Evolutionary conservation across 1,140 invertebrate genomes (phyloP), one percentile per base, ranked within the genome.

Genomic region (Luehdorfia chinensis): DNA sequence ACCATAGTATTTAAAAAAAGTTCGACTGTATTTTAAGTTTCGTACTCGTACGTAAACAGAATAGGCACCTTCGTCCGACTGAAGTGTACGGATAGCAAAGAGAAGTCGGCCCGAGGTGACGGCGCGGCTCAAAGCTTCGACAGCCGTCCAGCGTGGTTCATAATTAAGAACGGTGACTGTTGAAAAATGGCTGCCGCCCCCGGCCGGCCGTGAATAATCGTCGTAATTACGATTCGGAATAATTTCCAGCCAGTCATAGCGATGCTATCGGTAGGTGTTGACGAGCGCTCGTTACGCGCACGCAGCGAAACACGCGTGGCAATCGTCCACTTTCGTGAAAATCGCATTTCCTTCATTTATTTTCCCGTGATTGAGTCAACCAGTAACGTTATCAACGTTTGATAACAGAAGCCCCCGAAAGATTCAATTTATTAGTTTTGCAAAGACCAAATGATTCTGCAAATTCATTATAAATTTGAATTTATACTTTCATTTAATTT

Each of bases 141-240:
- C 81, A 83, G 77, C 51, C 79, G 76, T 84, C 81, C 79, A 78
- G 56, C 71, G 63, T 66, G 71, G 73, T 68, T 83, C 79, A 84
- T 86, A 86, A 84, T 86, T 86, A 86, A 86, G 81, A 86, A 86
- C 76, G 75, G 83, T 86, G 83, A 86, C 83, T 86, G 83, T 86
- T 86, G 81, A 86, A 86, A 86, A 86, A 86, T 84, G 79, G 76
- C 77, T 58, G 79, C 83, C 77, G 79, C 79, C 83, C 83, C 77
- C 78, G 83, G 81, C 79, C 77, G 71, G 75, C 83, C 83, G 79
- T 86, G 83, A 86, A 86, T 86, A 86, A 86, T 86, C 79, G 83
- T 60, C 73, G 83, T 86, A 86, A 86, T 86, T 86, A 86, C 79
- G 73, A 86, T 80, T 86, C 79, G 67, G 83, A 86, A 86, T 86